Evolutionary conservation across 2,888 invertebrate species (phyloP), one percentile per base, ranked within the genome.

Genomic region (Limnephilus auricula): DNA sequence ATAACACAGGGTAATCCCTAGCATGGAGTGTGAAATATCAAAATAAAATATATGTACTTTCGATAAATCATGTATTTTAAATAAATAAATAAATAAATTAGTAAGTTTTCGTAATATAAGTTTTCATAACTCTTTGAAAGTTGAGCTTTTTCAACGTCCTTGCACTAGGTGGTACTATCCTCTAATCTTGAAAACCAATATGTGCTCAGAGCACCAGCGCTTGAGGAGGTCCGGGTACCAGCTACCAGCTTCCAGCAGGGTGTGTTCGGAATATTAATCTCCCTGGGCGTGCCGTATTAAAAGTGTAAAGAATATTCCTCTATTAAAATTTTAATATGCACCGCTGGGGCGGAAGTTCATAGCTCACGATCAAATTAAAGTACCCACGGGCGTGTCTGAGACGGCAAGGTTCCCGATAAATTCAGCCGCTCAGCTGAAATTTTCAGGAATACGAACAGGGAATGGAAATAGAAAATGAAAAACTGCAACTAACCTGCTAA

Each of bases 241-340:
- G 65, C 65, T 25, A 50, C 50, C 50, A 65, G 65, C 65, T 25
- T 18, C 50, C 50, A 50, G 50, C 50, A 50, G 50, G 50, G 50
- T 50, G 50, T 50, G 50, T 50, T 50, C 50, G 3, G 50, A 50
- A 50, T 50, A 50, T 50, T 50, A 50, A 50, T 50, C 50, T 50
- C 18, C 18, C 50, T 18, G 18, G 50, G 50, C 50, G 50, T 50
- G 83, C 25, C 18, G 45, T 86, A 86, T 86, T 86, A 86, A 86
- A 86, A 86, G n/a, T 32, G 86, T 86, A 86, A 83, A 50, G 86
- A 86, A 32, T 32, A 50, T 45, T 86, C 45, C 86, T 86, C 86
- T 86, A 86, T 86, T 86, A 86, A 50, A 86, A 86, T 15, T 86
- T 86, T 86, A 86, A 86, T 86, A 86, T 86, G 86, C 86, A 86